A percentile compares a stretch with the other conserved stretches of the same genome.
Conservation (phyloP, 2,113 vertebrate genomes). For the Hystrix cristata region DNA sequence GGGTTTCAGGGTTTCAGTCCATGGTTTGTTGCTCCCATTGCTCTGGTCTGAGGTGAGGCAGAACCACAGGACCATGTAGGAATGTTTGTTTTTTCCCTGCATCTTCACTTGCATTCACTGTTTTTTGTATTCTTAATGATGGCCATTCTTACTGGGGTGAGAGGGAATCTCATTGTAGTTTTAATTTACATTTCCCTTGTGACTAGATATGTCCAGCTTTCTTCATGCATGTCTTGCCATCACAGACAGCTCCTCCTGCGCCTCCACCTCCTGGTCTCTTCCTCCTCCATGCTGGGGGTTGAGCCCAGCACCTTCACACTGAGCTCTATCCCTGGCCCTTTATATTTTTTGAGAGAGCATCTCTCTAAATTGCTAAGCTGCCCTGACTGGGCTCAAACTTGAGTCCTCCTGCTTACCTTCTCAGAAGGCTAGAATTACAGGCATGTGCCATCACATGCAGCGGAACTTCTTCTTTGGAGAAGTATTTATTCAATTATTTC, state of each 20-base stretch:
- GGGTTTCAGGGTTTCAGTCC: neutral
- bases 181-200: neutral
- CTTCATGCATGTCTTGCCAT: too few species aligned
- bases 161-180: neutral
- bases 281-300: neutral
- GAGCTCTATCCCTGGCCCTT: neutral
- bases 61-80: neutral
- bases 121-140: neutral
- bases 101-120: neutral
- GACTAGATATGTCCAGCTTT: neutral
- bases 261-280: too few species aligned
- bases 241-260: neutral
- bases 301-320: neutral
- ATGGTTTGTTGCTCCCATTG: neutral
- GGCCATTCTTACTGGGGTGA: neutral
- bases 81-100: neutral
- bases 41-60: neutral
- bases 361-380: neutral
- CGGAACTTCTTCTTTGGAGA: neutral
- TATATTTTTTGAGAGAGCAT: neutral
- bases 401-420: neutral
- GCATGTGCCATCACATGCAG: neutral
- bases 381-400: neutral
- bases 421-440: neutral
- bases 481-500: neutral